Base-by-base conservation (phyloP, 2,888 invertebrate species). In the Hirtodrosophila confusa region DNA sequence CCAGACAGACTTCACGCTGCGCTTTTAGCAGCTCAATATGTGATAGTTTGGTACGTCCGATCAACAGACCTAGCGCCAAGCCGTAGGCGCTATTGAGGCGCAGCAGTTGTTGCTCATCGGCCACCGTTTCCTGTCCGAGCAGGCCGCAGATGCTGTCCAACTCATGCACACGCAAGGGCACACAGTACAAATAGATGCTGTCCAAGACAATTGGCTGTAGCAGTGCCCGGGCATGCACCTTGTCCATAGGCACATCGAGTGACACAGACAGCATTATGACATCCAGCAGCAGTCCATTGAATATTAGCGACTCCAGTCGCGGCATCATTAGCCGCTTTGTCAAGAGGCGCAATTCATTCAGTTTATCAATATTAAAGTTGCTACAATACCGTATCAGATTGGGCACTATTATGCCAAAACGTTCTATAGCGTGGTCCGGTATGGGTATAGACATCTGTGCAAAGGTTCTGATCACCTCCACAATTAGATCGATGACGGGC, bases 221-320 rank as follows among this genome's bases (percentile, higher is more conserved):
- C 0, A 75, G 7, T 0, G 11, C 0, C 0, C 36, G 67, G 0
- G 49, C 63, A 0, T 43, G 6, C 0, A 0, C 4, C 8, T 12
- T 31, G 7, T 68, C 55, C 0, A 67, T 10, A 0, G n/a, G 12
- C 0, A 41, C 12, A 9, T 69, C 23, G 0, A 7, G 31, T 0
- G 10, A 11, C 3, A 56, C 5, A 33, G 78, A 80, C 9, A 70
- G 55, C 4, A 27, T 11, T 0, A 68, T 35, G 0, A 69, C 55
- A 36, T 88, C 77, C 40, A 85, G 76, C 47, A 90, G 58, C 4
- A 88, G 57, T 8, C 77, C 88, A 31, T 82, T 76, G 3, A 88
- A 61, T 0, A 89, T 63, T 3, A 90, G 40, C 8, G 88, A 87
- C 17, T 87, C 74, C 0, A 90, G 64, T 3, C 90, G 89, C 3